Evolutionary conservation across 2,113 vertebrate genomes (phyloP), one percentile per base, ranked within the genome.

Genomic region (Theristicus caerulescens): DNA sequence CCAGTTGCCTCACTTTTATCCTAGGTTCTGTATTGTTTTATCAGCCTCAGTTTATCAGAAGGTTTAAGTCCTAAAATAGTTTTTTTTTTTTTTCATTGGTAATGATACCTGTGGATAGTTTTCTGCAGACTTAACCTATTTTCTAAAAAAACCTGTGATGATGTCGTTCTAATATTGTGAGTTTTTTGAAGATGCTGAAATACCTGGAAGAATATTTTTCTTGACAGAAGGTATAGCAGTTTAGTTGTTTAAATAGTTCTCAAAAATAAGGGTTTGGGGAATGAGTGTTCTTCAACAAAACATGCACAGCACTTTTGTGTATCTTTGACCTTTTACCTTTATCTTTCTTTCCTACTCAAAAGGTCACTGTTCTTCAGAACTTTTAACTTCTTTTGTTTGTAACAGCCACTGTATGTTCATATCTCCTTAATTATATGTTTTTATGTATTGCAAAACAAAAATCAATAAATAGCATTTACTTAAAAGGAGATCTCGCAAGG

Each of bases 311-410:
- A 70, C 54, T 26, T 86, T 36, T 76, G 27, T 79, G 9, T 93
- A 55, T 90, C 81, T 94, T 65, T 91, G 73, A 93, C 86, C 88
- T 95, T 95, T 95, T 97, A 93, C 93, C 94, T 95, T 96, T 95
- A 96, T 97, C 89, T 96, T 61, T 42, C 36, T 80, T 83, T 74
- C 71, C 42, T 73, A 76, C 42, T 49, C 54, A 34, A 72, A 84
- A 89, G 95, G 86, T 97, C 93, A 77, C 32, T 85, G 96, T 85
- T 94, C 97, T 69, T 36, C 40, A 77, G 91, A 82, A 66, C 94
- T 93, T 96, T 49, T 87, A 84, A 89, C 95, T 94, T 72, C 81
- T 87, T 92, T 87, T 94, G 58, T 95, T 95, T 95, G 95, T 85
- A 80, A 70, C 86, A 89, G 54, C 20, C 54, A 29, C 70, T 88